Evolutionary conservation across 92 coral and sea anemone species (phyloP).

Genomic region (Phenganax marumi): DNA sequence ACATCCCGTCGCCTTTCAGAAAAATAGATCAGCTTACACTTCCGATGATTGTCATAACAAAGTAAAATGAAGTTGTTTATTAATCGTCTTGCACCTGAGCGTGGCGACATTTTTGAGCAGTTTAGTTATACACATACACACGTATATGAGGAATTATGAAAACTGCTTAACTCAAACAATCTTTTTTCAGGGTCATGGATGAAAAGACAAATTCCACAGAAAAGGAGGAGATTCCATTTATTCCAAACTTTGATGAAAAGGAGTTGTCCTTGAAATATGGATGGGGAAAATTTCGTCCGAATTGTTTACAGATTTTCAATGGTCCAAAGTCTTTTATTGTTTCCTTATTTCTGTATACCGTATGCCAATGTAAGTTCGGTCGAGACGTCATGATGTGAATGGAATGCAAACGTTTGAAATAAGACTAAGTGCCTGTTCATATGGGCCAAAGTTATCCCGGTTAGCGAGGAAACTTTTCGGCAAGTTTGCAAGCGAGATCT

Average conservation of each 20-base stretch:
- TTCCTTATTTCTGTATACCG: conserved; percentile 54
- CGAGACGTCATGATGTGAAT: not conserved
- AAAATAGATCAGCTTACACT: not conserved
- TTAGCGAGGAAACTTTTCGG: no score
- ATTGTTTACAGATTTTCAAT: conserved; percentile 68
- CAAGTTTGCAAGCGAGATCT: no score
- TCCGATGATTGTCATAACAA: not conserved
- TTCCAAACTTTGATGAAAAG: not conserved
- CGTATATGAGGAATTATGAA: not conserved
- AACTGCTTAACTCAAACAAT: not conserved
- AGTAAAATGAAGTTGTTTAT: not conserved
- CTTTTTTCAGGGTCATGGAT: not conserved
- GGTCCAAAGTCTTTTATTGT: conserved; percentile 74
- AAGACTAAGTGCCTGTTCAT: no score
- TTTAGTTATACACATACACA: not conserved
- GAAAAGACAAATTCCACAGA: not conserved
- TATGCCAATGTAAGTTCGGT: conserved; percentile 67
- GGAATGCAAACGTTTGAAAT: no score
- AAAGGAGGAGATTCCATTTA: conserved; percentile 5
- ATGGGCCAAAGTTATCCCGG: no score
- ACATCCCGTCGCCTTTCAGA: no score
- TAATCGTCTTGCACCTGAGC: no score
- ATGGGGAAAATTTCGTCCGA: conserved; percentile 80
- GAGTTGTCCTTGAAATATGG: conserved; percentile 52
- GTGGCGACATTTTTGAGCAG: no score